A percentile compares a stretch with the other conserved stretches of the same genome.
Evolutionary conservation across 23 tunicate genomes (phyloP).

Genomic region (Pegea sp.): DNA sequence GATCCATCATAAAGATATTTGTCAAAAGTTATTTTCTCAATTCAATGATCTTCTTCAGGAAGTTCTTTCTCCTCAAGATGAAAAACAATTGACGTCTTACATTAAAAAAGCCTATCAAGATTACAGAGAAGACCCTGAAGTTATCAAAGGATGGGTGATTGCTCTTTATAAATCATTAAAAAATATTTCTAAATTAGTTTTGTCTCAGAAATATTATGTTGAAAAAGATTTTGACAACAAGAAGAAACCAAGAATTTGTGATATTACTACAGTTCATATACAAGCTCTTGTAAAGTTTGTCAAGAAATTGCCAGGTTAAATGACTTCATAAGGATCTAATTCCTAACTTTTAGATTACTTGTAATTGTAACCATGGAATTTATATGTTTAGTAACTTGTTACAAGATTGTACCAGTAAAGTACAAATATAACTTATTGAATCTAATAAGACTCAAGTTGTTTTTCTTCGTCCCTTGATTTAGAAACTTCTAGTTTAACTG

Average conservation of each 20-base stretch:
- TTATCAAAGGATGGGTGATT: background rate
- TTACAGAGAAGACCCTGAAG: background rate
- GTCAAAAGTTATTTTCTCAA: too few species aligned
- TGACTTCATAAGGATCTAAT: background rate
- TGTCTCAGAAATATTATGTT: too few species aligned
- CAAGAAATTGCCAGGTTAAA: slow-evolving; percentile 61
- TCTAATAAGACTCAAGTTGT: too few species aligned
- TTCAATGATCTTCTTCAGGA: too few species aligned
- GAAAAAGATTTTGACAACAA: too few species aligned
- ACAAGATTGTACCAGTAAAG: background rate
- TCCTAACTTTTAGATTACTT: background rate
- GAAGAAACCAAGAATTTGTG: slow-evolving; percentile 12
- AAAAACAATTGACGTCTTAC: background rate
- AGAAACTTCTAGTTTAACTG: too few species aligned
- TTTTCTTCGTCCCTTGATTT: too few species aligned
- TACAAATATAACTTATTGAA: too few species aligned
- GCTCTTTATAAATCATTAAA: too few species aligned
- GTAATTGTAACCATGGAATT: background rate
- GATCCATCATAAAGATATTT: too few species aligned
- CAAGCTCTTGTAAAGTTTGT: slow-evolving; percentile 55
- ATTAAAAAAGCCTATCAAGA: background rate
- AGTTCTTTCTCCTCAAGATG: background rate
- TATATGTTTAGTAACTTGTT: background rate
- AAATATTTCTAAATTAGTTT: too few species aligned
- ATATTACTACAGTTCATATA: slow-evolving; percentile 50